phyloP scores from a whole-genome alignment of 1,140 invertebrate species.

The Ganaspis sp. region DNA sequence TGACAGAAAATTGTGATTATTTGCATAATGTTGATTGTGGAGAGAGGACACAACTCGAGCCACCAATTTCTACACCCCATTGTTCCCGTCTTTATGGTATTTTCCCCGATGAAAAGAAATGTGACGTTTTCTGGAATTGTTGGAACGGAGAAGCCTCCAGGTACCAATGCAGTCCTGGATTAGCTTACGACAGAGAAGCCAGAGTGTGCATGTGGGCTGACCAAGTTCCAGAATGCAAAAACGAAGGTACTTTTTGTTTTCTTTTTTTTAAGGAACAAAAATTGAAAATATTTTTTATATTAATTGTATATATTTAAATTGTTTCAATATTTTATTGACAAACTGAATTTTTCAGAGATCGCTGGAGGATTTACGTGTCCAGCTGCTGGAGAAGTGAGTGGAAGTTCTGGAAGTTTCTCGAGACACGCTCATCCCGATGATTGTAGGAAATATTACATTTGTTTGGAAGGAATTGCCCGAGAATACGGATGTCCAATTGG shows the following conservation, averaged over 20 bases:
- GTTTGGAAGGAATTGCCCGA: constrained; percentile 90
- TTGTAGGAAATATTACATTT: constrained; percentile 97
- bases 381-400: constrained; percentile 85
- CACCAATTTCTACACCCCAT: constrained; percentile 89
- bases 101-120: constrained; percentile 91
- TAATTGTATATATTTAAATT: too few relatives aligned
- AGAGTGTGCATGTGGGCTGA: constrained; percentile 97
- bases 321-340: too few relatives aligned
- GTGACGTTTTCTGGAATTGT: constrained; percentile 96
- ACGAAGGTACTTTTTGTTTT: constrained; percentile 84
- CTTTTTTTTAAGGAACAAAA: too few relatives aligned
- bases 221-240: constrained; percentile 92
- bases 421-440: constrained; percentile 96
- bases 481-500: constrained; percentile 97
- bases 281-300: too few relatives aligned
- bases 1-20: constrained; percentile 96
- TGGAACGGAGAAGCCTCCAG: constrained; percentile 95
- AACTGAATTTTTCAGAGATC: constrained; percentile 83
- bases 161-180: constrained; percentile 95
- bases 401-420: constrained; percentile 90
- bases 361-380: constrained; percentile 93
- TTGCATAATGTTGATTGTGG: constrained; percentile 97
- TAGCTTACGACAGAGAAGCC: constrained; percentile 94
- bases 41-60: constrained; percentile 89
- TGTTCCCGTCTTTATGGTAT: constrained; percentile 93